A percentile compares a stretch with the other conserved stretches of the same genome.
These are phyloP conservation scores for Parauchenoglanis ngamensis DNA, from an alignment of 2,797 vertebrate genomes.

Conservation along the genomic window DNA sequence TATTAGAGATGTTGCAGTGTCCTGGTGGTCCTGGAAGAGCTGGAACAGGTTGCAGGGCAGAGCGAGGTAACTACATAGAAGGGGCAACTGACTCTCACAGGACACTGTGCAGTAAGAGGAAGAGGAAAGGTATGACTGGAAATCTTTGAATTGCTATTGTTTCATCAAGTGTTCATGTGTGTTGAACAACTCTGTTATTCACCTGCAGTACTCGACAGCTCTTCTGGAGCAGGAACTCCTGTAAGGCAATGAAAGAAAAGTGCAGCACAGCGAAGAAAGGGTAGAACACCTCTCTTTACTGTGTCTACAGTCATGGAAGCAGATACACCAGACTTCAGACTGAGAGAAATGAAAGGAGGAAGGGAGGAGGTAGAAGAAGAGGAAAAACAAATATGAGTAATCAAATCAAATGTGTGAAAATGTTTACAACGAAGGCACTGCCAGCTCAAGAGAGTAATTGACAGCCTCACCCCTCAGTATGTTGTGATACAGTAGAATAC, in stretches of 20 bases:
- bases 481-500: constrained; percentile 65
- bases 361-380: neutral
- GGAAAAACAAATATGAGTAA: neutral
- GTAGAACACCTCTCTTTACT: constrained; percentile 84
- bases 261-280: constrained; percentile 90
- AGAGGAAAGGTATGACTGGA: constrained; percentile 7
- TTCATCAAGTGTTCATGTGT: neutral
- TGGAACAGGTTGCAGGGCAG: constrained; percentile 91
- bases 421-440: neutral
- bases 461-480: constrained; percentile 68
- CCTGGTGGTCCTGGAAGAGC: constrained; percentile 90
- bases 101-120: constrained; percentile 73
- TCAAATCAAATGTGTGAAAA: neutral
- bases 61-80: constrained; percentile 90
- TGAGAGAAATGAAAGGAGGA: constrained; percentile 57
- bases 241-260: constrained; percentile 94
- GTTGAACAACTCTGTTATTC: constrained; percentile 15
- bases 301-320: constrained; percentile 82
- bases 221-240: constrained; percentile 89
- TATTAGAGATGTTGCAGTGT: constrained; percentile 81
- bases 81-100: constrained; percentile 82
- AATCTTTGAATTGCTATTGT: neutral
- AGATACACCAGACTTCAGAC: constrained; percentile 75
- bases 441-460: neutral
- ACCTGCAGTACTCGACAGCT: constrained; percentile 77